These are phyloP conservation scores for Alviniconcha marisindica DNA, from an alignment of 1,140 invertebrate species.

Conservation along the genomic window DNA sequence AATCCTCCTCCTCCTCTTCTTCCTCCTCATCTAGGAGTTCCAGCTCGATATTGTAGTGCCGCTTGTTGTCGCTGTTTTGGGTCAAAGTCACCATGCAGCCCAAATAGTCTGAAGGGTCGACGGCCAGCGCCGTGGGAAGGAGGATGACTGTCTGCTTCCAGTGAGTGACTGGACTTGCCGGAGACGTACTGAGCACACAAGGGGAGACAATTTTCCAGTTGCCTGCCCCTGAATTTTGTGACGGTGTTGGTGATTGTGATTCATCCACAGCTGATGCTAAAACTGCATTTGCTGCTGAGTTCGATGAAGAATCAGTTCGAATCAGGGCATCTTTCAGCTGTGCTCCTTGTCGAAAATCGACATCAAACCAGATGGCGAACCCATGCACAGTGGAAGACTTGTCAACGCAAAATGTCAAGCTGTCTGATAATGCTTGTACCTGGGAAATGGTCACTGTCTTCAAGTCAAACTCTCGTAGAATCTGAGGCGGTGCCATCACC, in stretches of 20 bases:
- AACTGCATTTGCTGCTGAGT: background rate
- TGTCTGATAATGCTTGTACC: conserved; percentile 56
- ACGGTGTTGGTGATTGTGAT: background rate
- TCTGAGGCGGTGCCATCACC: conserved; percentile 54
- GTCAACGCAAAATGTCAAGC: conserved; percentile 54
- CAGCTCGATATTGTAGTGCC: conserved; percentile 68
- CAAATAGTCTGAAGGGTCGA: conserved; percentile 54
- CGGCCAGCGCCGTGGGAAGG: conserved; percentile 77
- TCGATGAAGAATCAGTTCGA: background rate
- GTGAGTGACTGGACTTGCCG: conserved; percentile 86
- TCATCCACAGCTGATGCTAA: background rate
- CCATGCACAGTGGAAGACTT: conserved; percentile 63
- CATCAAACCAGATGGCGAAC: conserved; percentile 73
- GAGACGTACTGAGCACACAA: conserved; percentile 59
- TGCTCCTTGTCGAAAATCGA: conserved; percentile 55
- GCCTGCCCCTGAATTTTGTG: background rate
- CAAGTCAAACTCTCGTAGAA: conserved; percentile 64
- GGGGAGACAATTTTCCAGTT: conserved; percentile 36
- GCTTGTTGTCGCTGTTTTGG: conserved; percentile 60
- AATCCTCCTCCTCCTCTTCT: conserved; percentile 22
- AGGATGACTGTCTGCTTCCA: conserved; percentile 99
- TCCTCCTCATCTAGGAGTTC: conserved; percentile 50
- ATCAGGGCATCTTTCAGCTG: background rate
- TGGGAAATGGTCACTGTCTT: conserved; percentile 61
- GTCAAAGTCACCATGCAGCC: conserved; percentile 52